Evolutionary conservation across 1,140 invertebrate genomes (phyloP).

Genomic region (Lucilia cuprina): DNA sequence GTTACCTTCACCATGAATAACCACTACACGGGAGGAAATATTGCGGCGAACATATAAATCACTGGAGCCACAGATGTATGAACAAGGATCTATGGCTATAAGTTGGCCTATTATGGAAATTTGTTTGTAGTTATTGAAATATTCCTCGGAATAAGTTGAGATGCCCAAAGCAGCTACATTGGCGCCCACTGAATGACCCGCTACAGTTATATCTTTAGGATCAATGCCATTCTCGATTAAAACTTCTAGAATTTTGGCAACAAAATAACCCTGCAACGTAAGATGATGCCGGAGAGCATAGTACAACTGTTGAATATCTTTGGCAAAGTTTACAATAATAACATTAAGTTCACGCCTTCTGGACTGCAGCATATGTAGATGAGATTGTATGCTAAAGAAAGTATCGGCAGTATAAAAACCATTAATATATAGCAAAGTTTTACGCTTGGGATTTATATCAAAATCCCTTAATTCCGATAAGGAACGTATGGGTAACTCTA

Average conservation of each 20-base stretch:
- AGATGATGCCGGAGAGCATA: conserved; percentile 55
- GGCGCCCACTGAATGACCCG: conserved; percentile 57
- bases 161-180: conserved; percentile 56
- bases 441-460: conserved; percentile 50
- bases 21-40: conserved; percentile 47
- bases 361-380: conserved; percentile 48
- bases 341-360: conserved; percentile 53
- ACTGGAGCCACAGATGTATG: conserved; percentile 53
- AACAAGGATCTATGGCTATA: conserved; percentile 54
- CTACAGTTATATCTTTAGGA: conserved; percentile 49
- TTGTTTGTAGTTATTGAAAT: conserved; percentile 24
- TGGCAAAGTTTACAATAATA: conserved; percentile 54
- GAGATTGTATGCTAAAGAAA: conserved; percentile 57
- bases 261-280: conserved; percentile 51
- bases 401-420: conserved; percentile 52
- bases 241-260: conserved; percentile 47
- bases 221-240: conserved; percentile 45
- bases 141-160: conserved; percentile 40
- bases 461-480: conserved; percentile 51
- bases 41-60: conserved; percentile 50
- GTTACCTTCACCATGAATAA: conserved; percentile 55
- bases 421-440: conserved; percentile 56
- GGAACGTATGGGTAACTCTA: conserved; percentile 52
- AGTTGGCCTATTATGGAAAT: conserved; percentile 44
- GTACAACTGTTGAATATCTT: conserved; percentile 52